phyloP scores from a whole-genome alignment of 2,888 invertebrate species.

The Gryllus longicercus region DNA sequence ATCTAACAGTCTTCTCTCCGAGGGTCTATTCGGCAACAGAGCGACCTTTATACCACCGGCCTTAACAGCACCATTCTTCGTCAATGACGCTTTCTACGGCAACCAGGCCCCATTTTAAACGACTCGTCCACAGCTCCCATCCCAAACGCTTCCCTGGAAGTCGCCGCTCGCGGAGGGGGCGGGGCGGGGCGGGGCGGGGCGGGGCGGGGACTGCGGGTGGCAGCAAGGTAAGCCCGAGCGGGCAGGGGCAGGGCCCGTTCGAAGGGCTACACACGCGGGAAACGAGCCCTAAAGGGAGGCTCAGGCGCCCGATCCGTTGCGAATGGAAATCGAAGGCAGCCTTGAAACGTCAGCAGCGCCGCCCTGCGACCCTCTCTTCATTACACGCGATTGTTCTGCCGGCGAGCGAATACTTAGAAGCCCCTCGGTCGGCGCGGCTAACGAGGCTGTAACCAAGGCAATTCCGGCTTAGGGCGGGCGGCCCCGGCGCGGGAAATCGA shows the following conservation, averaged over 20 bases:
- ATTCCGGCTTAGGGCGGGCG: background rate
- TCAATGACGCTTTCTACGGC: too few species aligned
- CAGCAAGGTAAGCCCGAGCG: too few species aligned
- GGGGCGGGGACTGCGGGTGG: too few species aligned
- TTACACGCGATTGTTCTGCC: background rate
- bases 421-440: background rate
- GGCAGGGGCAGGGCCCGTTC: background rate
- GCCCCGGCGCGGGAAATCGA: too few species aligned
- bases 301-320: background rate
- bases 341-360: background rate
- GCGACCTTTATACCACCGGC: too few species aligned
- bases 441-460: constrained; percentile 5
- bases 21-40: too few species aligned
- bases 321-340: constrained; percentile 17
- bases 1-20: too few species aligned
- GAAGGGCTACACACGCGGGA: background rate
- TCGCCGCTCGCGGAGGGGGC: background rate
- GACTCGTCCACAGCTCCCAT: too few species aligned
- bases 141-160: background rate
- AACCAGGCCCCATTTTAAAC: too few species aligned
- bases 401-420: background rate
- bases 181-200: too few species aligned
- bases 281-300: background rate
- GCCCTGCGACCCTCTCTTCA: background rate
- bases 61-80: too few species aligned